Percentiles rank a stretch among this genome's conserved stretches.
Conservation (phyloP, 2,888 invertebrate genomes). For the Campoletis raptor region DNA sequence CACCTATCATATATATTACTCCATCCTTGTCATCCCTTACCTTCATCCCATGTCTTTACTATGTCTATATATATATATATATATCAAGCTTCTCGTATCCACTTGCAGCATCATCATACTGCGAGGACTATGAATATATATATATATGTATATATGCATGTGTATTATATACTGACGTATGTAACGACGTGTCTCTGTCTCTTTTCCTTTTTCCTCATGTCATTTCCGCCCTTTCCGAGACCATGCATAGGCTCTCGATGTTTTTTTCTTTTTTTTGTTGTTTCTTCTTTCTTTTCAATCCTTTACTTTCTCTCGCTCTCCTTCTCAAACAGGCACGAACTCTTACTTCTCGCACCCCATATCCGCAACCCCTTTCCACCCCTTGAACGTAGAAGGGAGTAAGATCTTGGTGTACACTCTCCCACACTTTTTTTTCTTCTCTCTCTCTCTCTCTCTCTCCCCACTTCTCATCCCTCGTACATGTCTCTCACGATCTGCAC, state of each 20-base stretch:
- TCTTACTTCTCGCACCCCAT: conserved; percentile 50
- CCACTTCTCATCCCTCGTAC: not conserved
- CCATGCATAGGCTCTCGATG: conserved; percentile 56
- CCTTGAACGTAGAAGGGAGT: conserved; percentile 18
- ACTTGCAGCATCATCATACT: conserved; percentile 60
- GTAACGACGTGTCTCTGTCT: conserved; percentile 11
- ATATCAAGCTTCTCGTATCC: conserved; percentile 48
- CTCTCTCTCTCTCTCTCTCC: not conserved
- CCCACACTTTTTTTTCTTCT: not conserved
- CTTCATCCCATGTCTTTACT: conserved; percentile 19
- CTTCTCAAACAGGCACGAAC: conserved; percentile 33
- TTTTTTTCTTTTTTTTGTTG: conserved; percentile 67
- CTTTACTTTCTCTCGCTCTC: conserved; percentile 8
- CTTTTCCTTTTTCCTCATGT: conserved; percentile 35
- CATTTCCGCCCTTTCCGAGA: conserved; percentile 39
- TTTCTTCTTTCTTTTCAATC: conserved; percentile 71
- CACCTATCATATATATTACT: conserved; percentile 75
- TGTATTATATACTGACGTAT: conserved; percentile 7
- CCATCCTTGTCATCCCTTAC: conserved; percentile 71
- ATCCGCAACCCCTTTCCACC: not conserved
- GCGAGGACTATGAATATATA: not conserved
- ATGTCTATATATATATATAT: not conserved
- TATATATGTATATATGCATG: not conserved
- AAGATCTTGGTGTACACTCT: conserved; percentile 11
- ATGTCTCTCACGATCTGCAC: conserved; percentile 1